A percentile compares a stretch with the other conserved stretches of the same genome.
Conservation (phyloP, 2,113 vertebrate species). For the Toxotes jaculatrix region DNA sequence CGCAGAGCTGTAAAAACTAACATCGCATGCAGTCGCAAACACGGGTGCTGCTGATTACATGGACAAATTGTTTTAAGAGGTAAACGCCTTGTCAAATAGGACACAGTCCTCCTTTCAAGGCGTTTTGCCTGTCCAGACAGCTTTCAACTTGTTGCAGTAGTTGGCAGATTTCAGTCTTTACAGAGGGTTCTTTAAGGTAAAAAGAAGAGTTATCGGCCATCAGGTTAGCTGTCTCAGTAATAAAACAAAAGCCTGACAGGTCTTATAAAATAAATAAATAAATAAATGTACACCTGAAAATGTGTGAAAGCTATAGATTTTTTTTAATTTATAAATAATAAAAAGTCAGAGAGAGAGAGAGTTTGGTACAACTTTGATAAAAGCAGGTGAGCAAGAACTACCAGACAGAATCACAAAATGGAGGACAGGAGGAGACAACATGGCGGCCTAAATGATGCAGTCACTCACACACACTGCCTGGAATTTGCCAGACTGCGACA, state of each 20-base stretch:
- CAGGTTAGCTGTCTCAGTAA: neutral
- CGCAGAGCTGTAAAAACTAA: constrained; percentile 57
- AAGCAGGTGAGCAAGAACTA: constrained; percentile 30
- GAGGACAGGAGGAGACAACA: constrained; percentile 84
- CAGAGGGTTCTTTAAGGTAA: constrained; percentile 4
- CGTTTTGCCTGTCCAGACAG: constrained; percentile 10
- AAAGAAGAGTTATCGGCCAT: neutral
- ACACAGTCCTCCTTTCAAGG: constrained; percentile 9
- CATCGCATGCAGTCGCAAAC: constrained; percentile 15
- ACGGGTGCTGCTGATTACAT: constrained; percentile 44
- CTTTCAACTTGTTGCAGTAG: constrained; percentile 16
- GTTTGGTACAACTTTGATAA: constrained; percentile 22
- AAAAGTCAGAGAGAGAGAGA: constrained; percentile 7
- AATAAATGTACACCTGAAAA: constrained; percentile 1
- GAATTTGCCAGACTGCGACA: constrained; percentile 11
- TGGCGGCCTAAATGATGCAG: constrained; percentile 75
- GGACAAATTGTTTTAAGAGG: constrained; percentile 49
- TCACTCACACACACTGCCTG: constrained; percentile 37
- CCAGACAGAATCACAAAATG: constrained; percentile 84
- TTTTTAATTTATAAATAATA: neutral
- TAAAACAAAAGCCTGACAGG: neutral
- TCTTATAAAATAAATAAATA: neutral
- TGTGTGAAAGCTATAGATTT: neutral
- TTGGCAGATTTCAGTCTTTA: neutral
- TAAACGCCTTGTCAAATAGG: constrained; percentile 51